Percentiles rank a stretch among this genome's conserved stretches.
phyloP scores from a whole-genome alignment of 2,888 invertebrate genomes.

The Oegoconia quadripuncta region DNA sequence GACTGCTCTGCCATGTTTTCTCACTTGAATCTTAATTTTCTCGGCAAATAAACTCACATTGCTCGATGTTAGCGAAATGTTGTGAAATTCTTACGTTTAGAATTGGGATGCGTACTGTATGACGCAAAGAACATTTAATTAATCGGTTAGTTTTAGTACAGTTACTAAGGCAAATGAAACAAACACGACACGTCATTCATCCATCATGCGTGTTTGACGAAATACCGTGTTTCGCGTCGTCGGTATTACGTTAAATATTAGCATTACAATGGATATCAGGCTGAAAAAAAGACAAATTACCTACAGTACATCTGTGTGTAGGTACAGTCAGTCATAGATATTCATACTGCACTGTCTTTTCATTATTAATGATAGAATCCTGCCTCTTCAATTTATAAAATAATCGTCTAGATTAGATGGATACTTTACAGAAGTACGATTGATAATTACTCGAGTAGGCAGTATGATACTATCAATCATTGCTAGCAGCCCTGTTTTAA shows the following conservation, averaged over 20 bases:
- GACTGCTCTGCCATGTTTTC: constrained; percentile 31
- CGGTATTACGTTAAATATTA: neutral
- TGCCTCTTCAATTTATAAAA: too few species aligned
- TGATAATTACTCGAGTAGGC: too few species aligned
- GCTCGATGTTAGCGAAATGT: constrained; percentile 21
- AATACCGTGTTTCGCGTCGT: neutral
- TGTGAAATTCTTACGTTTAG: constrained; percentile 28
- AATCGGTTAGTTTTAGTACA: constrained; percentile 18
- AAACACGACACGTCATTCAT: constrained; percentile 9
- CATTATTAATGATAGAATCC: too few species aligned
- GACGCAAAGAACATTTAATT: constrained; percentile 17
- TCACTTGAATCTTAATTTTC: constrained; percentile 32
- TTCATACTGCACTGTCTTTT: too few species aligned
- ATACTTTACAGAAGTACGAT: too few species aligned
- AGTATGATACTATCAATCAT: too few species aligned
- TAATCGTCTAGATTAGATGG: too few species aligned
- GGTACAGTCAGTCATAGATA: too few species aligned
- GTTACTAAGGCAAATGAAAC: constrained; percentile 25
- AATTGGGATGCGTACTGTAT: constrained; percentile 8
- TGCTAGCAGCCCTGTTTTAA: too few species aligned
- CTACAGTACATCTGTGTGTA: neutral
- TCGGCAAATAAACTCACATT: constrained; percentile 24
- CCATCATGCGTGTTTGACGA: neutral
- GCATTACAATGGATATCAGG: neutral
- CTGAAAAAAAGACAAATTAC: neutral